These are phyloP conservation scores for Heliothis peltigera DNA, from an alignment of 2,888 invertebrate genomes.

Conservation along the genomic window DNA sequence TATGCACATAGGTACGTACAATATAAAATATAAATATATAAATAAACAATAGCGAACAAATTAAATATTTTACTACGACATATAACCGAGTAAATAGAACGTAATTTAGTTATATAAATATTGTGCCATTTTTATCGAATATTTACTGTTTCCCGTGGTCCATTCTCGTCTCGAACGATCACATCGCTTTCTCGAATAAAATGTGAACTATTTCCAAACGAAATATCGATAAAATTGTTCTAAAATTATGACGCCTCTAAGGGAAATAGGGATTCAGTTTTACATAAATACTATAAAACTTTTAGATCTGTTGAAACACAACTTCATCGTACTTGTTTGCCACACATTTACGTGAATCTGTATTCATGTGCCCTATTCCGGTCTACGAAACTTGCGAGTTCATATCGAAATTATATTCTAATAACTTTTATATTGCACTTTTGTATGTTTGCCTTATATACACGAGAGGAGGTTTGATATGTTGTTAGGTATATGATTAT, in stretches of 20 bases:
- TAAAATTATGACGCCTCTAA: too few relatives aligned
- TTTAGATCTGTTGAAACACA: background rate
- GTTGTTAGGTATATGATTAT: background rate
- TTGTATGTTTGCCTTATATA: background rate
- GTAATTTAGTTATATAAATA: slow-evolving; percentile 40
- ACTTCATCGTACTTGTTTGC: background rate
- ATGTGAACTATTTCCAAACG: too few relatives aligned
- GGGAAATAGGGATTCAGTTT: too few relatives aligned
- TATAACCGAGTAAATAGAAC: slow-evolving; percentile 38
- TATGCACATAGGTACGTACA: slow-evolving; percentile 37
- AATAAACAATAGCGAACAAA: slow-evolving; percentile 20
- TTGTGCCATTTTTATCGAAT: slow-evolving; percentile 54
- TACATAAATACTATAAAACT: background rate
- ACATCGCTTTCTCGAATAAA: too few relatives aligned
- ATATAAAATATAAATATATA: slow-evolving; percentile 24
- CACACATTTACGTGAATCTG: background rate
- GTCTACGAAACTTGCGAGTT: background rate
- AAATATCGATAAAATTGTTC: too few relatives aligned
- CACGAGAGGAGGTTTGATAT: background rate
- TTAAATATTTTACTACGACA: slow-evolving; percentile 41
- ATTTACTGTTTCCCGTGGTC: background rate
- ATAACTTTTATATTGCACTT: background rate
- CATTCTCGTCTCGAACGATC: too few relatives aligned
- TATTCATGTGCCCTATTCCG: background rate
- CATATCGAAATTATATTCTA: background rate